phyloP scores from a whole-genome alignment of 2,797 vertebrate genomes.

The Capromys pilorides region DNA sequence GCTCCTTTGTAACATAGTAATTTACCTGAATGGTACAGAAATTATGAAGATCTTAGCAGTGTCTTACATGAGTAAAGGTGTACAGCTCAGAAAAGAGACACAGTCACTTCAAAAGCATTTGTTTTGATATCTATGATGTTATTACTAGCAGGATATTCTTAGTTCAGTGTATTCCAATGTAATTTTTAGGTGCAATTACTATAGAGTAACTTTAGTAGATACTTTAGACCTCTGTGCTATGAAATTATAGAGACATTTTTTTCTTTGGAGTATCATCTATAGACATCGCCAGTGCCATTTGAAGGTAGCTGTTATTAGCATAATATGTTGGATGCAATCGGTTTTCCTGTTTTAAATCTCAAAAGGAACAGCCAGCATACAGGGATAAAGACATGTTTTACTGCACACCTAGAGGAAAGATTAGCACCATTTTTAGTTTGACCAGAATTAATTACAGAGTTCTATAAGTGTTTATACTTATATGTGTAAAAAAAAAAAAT shows the following conservation, averaged over 20 bases:
- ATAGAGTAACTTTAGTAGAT: not conserved
- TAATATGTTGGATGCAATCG: not conserved
- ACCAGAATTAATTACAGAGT: not conserved
- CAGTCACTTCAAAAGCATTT: slow-evolving; percentile 25
- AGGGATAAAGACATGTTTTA: slow-evolving; percentile 17
- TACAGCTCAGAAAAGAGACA: not conserved
- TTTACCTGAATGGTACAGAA: slow-evolving; percentile 21
- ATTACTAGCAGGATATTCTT: not conserved
- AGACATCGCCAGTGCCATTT: not conserved
- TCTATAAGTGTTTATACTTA: slow-evolving; percentile 6
- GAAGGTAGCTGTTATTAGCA: slow-evolving; percentile 49
- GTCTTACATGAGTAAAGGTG: not conserved
- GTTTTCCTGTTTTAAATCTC: slow-evolving; percentile 61
- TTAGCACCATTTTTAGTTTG: not conserved
- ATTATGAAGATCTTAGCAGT: not conserved
- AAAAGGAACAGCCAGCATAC: slow-evolving; percentile 12
- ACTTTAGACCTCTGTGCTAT: not conserved
- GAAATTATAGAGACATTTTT: slow-evolving; percentile 24
- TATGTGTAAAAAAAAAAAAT: slow-evolving; percentile 17
- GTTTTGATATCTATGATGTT: not conserved
- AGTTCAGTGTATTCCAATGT: not conserved
- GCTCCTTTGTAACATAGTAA: slow-evolving; percentile 22
- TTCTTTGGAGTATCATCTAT: not conserved
- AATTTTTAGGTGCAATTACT: not conserved
- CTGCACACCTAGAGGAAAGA: not conserved